Base-by-base conservation (phyloP, 2,113 vertebrate genomes). In the Mesocricetus auratus region DNA sequence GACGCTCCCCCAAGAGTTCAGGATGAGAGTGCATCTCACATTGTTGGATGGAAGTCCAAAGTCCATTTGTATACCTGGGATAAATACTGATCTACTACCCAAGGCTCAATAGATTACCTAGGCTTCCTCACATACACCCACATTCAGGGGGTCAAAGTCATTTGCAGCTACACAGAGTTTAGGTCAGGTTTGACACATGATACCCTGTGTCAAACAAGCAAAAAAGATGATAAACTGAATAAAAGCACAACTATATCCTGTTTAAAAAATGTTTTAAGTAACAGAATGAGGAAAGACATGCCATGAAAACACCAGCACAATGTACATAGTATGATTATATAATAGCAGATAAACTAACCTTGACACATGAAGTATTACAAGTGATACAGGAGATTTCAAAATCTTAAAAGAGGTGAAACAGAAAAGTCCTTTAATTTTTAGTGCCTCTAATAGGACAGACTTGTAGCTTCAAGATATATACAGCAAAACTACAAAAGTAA, bases 401-500 rank as follows among this genome's bases (percentile, higher is more conserved):
- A 81, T 89, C 58, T n/a, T 79, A 86, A 94, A 73, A 89, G 39
- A 66, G 36, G 16, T 53, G 19, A 36, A 86, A 53, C 29, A 85
- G 81, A 68, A 86, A 94, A n/a, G 58, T 39, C 17, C 22, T 19
- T 66, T 79, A 68, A 82, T 53, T 94, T 81, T 90, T 81, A 90
- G 66, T 77, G 5, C 12, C 86, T 36, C 33, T 74, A 90, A 68
- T 42, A 73, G 15, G 10, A 58, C 64, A 86, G 42, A 22, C 5
- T 21, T 66, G 60, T 33, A 47, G 26, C 26, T 91, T 88, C 13
- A 75, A 91, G 93, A 85, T 58, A 60, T 53, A 74, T 26, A 36
- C 9, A 90, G 50, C n/a, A 89, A 50, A 94, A 88, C 68, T 82
- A 68, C 60, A 91, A 90, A 86, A 71, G 8, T n/a, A 87, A 31